Evolutionary conservation across 2,797 vertebrate species (phyloP), one percentile per base, ranked within the genome.

Genomic region (Gobionotothen gibberifrons): DNA sequence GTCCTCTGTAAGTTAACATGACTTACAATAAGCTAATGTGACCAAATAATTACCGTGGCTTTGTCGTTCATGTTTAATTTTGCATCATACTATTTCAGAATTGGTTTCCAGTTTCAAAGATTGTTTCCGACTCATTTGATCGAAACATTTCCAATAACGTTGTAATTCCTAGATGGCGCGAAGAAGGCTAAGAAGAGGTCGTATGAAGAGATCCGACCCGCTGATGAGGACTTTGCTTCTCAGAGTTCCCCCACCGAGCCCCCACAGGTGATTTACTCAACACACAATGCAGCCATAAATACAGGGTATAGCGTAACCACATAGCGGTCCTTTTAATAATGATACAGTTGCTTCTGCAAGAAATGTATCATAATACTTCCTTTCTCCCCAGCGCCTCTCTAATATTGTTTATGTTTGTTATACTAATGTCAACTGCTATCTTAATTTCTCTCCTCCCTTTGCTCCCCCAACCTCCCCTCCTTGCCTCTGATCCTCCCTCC

Each of bases 131-230:
- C 32, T 36, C 32, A 32, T 36, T 36, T 36, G 32, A 36, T 36
- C 32, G 32, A 36, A 36, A 36, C 32, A 36, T 36, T 36, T 36
- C 32, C 32, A 36, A 36, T 36, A 36, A 36, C 7, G 8, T 49
- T 67, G 59, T 84, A 15, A 81, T 59, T 62, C 58, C 16, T 78
- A 98, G 97, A 96, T 83, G 96, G 97, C 36, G 97, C 98, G 48
- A 97, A 96, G 90, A 99, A 98, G 85, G 85, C 94, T 29, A 97
- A 96, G 89, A 99, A 99, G 83, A 95, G 98, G 63, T 90, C 96
- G 0, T 98, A 97, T 48, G 97, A 99, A 62, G 96, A 97, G 81
- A 97, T 98, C 88, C 97, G 96, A 85, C 93, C 95, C 68, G 96
- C 96, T 75, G 94, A 96, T 56, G 96, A 96, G 78, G 96, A 96